A percentile compares a stretch with the other conserved stretches of the same genome.
These are phyloP conservation scores for Carassius gibelio DNA, from an alignment of 2,113 vertebrate species.

Conservation along the genomic window DNA sequence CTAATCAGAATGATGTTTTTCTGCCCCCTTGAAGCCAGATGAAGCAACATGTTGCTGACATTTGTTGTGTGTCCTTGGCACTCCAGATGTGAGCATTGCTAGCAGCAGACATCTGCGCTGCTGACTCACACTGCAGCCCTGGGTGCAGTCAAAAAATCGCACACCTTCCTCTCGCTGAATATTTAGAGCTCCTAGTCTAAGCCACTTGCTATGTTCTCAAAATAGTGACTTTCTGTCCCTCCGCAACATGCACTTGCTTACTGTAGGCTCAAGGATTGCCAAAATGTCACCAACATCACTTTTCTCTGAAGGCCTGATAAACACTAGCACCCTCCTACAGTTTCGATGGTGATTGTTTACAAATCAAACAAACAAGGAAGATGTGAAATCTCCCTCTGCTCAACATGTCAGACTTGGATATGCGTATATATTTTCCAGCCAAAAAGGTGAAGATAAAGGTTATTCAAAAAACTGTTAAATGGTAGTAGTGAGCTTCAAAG, in stretches of 20 bases:
- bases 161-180: constrained; percentile 35
- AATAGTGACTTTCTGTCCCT: constrained; percentile 28
- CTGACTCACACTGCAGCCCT: constrained; percentile 36
- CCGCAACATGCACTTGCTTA: background rate
- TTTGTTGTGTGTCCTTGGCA: constrained; percentile 30
- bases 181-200: constrained; percentile 14
- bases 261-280: background rate
- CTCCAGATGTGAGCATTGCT: constrained; percentile 52
- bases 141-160: constrained; percentile 36
- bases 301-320: constrained; percentile 6
- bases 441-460: background rate
- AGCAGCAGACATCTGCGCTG: constrained; percentile 46
- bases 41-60: constrained; percentile 43
- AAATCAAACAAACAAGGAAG: background rate
- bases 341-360: background rate
- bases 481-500: constrained; percentile 51
- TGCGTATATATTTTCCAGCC: background rate
- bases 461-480: constrained; percentile 30
- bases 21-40: background rate
- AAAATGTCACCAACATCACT: constrained; percentile 27
- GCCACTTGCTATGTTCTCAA: constrained; percentile 18
- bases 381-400: background rate
- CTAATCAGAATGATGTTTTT: background rate
- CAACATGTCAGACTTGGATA: background rate
- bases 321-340: background rate